A percentile compares a stretch with the other conserved stretches of the same genome.
Conservation (phyloP, 23 tunicate genomes). For the Clavelina lepadiformis region DNA sequence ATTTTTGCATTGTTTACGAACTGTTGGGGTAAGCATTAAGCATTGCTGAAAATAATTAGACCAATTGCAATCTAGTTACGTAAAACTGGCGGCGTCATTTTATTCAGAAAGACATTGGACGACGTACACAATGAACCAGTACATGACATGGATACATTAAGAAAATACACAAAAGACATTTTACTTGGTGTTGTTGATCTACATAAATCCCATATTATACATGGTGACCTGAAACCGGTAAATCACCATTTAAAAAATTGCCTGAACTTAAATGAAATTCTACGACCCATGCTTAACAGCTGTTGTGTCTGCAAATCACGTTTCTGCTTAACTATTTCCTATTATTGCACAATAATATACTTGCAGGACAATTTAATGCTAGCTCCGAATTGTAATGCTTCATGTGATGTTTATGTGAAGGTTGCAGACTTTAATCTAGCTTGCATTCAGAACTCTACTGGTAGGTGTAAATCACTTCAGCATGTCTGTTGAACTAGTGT, state of each 20-base stretch:
- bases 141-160: constrained; percentile 21
- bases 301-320: too few relatives aligned
- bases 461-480: constrained; percentile 19
- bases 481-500: neutral
- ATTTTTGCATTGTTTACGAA: constrained; percentile 84
- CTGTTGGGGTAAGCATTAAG: constrained; percentile 72
- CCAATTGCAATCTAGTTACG: too few relatives aligned
- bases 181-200: constrained; percentile 48
- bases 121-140: constrained; percentile 28
- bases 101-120: constrained; percentile 25
- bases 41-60: neutral
- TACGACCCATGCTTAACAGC: too few relatives aligned
- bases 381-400: constrained; percentile 26
- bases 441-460: constrained; percentile 41
- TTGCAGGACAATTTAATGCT: constrained; percentile 84
- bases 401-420: constrained; percentile 40
- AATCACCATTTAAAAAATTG: too few relatives aligned
- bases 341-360: neutral
- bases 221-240: constrained; percentile 98
- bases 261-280: too few relatives aligned
- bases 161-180: constrained; percentile 56
- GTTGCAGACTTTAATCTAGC: constrained; percentile 81
- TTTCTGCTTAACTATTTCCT: too few relatives aligned
- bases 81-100: neutral
- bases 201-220: constrained; percentile 64